These are phyloP conservation scores for Phallusia fumigata DNA, from an alignment of 23 tunicate genomes.

Conservation along the genomic window DNA sequence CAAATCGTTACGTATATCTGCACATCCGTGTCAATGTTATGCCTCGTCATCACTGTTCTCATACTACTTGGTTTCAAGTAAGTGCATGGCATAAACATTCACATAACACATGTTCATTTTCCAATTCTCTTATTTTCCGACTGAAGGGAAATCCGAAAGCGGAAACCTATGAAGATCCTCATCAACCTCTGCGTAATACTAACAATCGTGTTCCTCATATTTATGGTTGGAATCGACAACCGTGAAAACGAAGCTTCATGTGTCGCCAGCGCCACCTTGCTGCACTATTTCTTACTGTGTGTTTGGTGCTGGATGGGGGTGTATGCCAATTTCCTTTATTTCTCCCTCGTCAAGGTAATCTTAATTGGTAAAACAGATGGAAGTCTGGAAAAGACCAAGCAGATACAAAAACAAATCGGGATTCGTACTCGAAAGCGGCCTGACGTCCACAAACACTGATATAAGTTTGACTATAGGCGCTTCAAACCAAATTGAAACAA, in stretches of 20 bases:
- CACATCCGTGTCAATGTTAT: neutral
- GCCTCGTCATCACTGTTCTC: neutral
- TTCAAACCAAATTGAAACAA: too few species aligned
- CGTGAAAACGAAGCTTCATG: slow-evolving; percentile 10
- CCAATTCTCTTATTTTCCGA: neutral
- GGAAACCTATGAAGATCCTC: slow-evolving; percentile 8
- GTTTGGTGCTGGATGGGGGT: slow-evolving; percentile 44
- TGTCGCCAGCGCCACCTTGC: slow-evolving; percentile 12
- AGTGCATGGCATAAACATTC: too few species aligned
- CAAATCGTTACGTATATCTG: neutral
- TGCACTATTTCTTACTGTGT: slow-evolving; percentile 34
- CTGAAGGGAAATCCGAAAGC: slow-evolving; percentile 4
- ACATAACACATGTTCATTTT: too few species aligned
- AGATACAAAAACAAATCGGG: too few species aligned
- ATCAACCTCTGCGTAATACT: slow-evolving; percentile 17
- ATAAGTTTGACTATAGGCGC: too few species aligned
- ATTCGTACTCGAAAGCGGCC: too few species aligned
- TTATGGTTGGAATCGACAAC: slow-evolving; percentile 28
- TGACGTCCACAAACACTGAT: too few species aligned
- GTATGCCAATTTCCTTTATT: slow-evolving; percentile 23
- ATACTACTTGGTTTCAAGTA: neutral
- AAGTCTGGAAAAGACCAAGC: too few species aligned
- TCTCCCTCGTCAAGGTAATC: slow-evolving; percentile 34
- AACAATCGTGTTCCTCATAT: slow-evolving; percentile 6
- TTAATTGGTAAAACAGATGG: too few species aligned